These are phyloP conservation scores for Epiblema foenella DNA, from an alignment of 2,888 invertebrate genomes.

Conservation along the genomic window DNA sequence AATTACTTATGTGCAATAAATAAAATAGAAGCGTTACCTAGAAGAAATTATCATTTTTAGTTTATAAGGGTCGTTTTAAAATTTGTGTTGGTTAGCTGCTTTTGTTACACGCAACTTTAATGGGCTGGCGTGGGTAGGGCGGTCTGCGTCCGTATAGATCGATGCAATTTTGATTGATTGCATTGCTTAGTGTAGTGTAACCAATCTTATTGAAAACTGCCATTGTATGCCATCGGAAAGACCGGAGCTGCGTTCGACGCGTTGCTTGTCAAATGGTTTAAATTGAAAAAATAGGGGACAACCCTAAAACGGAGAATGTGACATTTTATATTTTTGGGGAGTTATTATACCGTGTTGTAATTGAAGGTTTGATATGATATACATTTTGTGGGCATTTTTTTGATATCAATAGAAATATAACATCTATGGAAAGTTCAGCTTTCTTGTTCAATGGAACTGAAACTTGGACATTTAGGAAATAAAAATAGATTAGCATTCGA, in stretches of 20 bases:
- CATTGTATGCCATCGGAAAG: slow-evolving; percentile 78
- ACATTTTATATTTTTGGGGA: slow-evolving; percentile 78
- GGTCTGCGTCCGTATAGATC: slow-evolving; percentile 72
- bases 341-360: slow-evolving; percentile 62
- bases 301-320: slow-evolving; percentile 73
- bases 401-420: slow-evolving; percentile 3
- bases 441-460: neutral
- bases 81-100: slow-evolving; percentile 28
- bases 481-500: neutral
- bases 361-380: slow-evolving; percentile 39
- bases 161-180: slow-evolving; percentile 84
- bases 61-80: slow-evolving; percentile 16
- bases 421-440: neutral
- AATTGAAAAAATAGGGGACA: slow-evolving; percentile 82
- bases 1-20: neutral
- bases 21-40: neutral
- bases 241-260: slow-evolving; percentile 78
- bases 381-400: slow-evolving; percentile 28
- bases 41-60: neutral
- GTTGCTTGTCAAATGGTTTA: slow-evolving; percentile 81
- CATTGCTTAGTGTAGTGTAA: slow-evolving; percentile 84
- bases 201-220: slow-evolving; percentile 84
- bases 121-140: slow-evolving; percentile 55
- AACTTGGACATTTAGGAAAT: neutral
- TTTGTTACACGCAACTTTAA: slow-evolving; percentile 47